phyloP scores from a whole-genome alignment of 2,113 vertebrate genomes.

The Rhinoderma darwinii region DNA sequence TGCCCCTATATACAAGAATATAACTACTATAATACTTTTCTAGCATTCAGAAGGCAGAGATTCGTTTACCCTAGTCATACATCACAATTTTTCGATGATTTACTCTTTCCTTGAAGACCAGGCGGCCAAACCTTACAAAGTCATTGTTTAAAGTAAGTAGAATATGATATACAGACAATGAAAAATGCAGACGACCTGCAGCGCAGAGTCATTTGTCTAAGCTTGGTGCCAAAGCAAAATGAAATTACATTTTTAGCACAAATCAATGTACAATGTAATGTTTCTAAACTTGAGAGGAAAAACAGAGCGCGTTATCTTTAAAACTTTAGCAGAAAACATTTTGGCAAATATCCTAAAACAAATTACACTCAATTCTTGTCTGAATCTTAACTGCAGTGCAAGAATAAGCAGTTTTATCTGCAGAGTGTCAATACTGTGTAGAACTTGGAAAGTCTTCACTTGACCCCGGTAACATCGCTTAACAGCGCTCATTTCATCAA shows the following conservation, averaged over 20 bases:
- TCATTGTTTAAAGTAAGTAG: slow-evolving; percentile 16
- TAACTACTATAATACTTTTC: not conserved
- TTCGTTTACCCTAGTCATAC: not conserved
- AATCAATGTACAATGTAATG: slow-evolving; percentile 27
- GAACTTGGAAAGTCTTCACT: slow-evolving; percentile 22
- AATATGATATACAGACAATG: slow-evolving; percentile 6
- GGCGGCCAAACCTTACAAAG: not conserved
- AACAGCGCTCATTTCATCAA: slow-evolving; percentile 9
- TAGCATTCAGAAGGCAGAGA: not conserved
- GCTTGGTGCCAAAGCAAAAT: not conserved
- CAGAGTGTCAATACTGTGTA: not conserved
- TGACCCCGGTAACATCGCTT: slow-evolving; percentile 15
- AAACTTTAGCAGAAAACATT: slow-evolving; percentile 26
- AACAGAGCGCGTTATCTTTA: slow-evolving; percentile 16
- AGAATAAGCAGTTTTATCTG: slow-evolving; percentile 33
- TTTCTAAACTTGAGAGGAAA: slow-evolving; percentile 20
- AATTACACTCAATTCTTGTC: slow-evolving; percentile 23
- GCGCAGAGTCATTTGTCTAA: slow-evolving; percentile 3
- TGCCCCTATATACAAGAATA: not conserved
- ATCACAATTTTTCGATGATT: not conserved
- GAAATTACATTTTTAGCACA: slow-evolving; percentile 38
- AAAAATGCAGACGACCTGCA: not conserved
- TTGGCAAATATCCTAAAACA: slow-evolving; percentile 36
- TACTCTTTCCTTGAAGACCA: not conserved
- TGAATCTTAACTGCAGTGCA: slow-evolving; percentile 8